Evolutionary conservation across 2,113 vertebrate genomes (phyloP), one percentile per base, ranked within the genome.

Genomic region (Rhodinocichla rosea): DNA sequence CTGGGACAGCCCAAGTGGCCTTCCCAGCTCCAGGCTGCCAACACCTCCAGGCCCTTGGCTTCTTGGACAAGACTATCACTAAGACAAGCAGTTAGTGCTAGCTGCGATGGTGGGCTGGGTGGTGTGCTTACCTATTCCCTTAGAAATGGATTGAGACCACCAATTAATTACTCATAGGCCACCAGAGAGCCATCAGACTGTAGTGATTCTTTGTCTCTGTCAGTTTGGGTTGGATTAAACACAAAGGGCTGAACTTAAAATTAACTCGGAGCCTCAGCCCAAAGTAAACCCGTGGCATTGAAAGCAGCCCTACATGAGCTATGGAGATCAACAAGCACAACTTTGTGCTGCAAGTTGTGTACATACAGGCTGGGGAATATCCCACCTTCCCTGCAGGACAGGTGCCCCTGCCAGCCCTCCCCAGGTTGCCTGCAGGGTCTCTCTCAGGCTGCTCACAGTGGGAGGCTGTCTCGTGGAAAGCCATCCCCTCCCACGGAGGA

Each of bases 101-200:
- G 35, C 87, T 74, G 83, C 0, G 26, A 92, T 44, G 82, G 92
- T 95, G 93, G 90, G 83, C 88, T 92, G 94, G 88, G 92, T 5
- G 24, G 57, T 45, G 59, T 4, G 35, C 74, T 94, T 42, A 76
- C 79, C 93, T 73, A 26, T 42, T 45, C 32, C 53, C 44, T 50
- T 42, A 93, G 59, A 94, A 92, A 84, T 26, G 6, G 80, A 80
- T 80, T 15, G 78, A 95, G 95, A 95, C 95, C 96, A 95, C 93
- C 94, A 94, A 89, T 93, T 91, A 96, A 95, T 97, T 95, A 95
- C 91, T 94, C 94, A 91, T 13, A 95, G 96, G 96, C 95, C 95
- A 95, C 96, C 89, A 59, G 91, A 95, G 91, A 92, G 89, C 77
- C 94, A 95, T 88, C 91, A 94, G 79, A 24, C 75, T 88, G 94